Conservation (phyloP, 2,888 invertebrate species). For the Lottia gigantea region DNA sequence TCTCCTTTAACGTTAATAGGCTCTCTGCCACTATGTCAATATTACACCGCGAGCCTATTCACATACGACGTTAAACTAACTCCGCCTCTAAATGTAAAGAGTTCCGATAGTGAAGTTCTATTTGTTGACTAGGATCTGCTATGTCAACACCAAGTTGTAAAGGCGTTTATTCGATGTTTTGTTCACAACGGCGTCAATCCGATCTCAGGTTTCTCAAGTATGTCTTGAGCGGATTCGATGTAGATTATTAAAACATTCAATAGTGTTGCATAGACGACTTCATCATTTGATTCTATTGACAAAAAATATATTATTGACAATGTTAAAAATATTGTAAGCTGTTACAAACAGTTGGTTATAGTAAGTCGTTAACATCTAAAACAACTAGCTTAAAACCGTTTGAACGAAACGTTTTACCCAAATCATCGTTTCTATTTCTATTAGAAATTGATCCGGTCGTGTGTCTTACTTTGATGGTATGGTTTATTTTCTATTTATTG, state of each 20-base stretch:
- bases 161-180: slow-evolving; percentile 5
- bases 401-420: no score
- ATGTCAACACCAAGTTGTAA: slow-evolving; percentile 1
- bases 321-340: no score
- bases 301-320: not conserved
- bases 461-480: no score
- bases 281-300: not conserved
- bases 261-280: not conserved
- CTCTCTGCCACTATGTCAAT: slow-evolving; percentile 4
- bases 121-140: slow-evolving; percentile 5
- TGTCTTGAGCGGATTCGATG: not conserved
- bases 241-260: not conserved
- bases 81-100: slow-evolving; percentile 6
- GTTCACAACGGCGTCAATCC: slow-evolving; percentile 6
- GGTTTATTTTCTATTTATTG: no score
- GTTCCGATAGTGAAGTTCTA: not conserved
- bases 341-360: no score
- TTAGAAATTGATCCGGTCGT: no score
- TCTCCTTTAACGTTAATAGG: slow-evolving; percentile 7
- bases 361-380: no score
- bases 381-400: no score
- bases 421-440: no score
- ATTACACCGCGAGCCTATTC: slow-evolving; percentile 7
- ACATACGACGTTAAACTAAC: not conserved
- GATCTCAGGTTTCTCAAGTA: slow-evolving; percentile 7